Evolutionary conservation across 92 coral and sea anemone genomes (phyloP).

Genomic region (Parazoanthus atlanticus): DNA sequence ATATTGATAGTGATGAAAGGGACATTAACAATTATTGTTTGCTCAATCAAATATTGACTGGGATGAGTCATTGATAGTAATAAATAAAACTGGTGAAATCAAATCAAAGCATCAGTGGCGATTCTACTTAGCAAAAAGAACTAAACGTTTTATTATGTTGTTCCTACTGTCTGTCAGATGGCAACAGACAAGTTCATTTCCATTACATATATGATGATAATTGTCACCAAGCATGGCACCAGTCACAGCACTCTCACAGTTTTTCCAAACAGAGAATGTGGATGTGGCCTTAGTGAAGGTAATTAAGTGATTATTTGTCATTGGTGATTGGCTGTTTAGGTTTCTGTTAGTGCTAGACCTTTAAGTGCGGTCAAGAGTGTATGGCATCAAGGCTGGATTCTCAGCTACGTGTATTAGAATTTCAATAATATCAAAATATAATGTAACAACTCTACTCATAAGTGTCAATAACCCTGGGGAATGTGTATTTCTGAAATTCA

Average conservation of each 20-base stretch:
- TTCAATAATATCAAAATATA: neutral
- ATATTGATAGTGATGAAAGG: too few species aligned
- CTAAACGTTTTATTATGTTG: too few species aligned
- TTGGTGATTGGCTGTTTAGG: conserved; percentile 12
- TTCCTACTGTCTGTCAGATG: neutral
- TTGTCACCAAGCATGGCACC: conserved; percentile 42
- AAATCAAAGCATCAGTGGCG: too few species aligned
- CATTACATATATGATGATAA: conserved; percentile 31
- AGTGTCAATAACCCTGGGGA: neutral
- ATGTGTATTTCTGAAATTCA: neutral
- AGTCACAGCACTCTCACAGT: conserved; percentile 37
- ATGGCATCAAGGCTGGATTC: neutral
- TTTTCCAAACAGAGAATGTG: conserved; percentile 42
- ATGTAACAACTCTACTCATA: conserved; percentile 12
- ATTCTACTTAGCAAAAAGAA: too few species aligned
- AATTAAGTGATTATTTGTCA: neutral
- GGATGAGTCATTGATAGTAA: too few species aligned
- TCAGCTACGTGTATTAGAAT: neutral
- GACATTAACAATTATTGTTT: too few species aligned
- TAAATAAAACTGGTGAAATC: too few species aligned
- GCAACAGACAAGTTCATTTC: conserved; percentile 41
- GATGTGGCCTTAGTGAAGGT: conserved; percentile 32
- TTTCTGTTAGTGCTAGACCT: neutral
- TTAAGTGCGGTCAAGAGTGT: neutral
- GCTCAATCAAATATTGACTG: too few species aligned